phyloP scores from a whole-genome alignment of 2,797 vertebrate species.

The Masticophis lateralis region DNA sequence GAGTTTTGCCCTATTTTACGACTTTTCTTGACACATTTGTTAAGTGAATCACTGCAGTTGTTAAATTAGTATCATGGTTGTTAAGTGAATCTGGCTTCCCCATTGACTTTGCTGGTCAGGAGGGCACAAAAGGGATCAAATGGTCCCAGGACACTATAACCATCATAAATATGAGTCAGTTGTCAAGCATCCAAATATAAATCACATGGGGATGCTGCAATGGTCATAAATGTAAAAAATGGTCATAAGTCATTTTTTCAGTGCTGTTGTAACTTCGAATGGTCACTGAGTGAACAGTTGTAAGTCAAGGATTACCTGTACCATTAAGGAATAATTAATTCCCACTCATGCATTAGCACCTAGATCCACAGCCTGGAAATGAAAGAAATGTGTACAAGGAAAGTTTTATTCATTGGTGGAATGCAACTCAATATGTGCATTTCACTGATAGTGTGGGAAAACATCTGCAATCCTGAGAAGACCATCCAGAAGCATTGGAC shows the following conservation, averaged over 20 bases:
- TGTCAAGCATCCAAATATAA: neutral
- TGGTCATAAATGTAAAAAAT: neutral
- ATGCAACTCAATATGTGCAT: neutral
- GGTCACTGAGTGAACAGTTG: neutral
- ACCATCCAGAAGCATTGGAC: neutral
- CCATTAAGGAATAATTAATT: neutral
- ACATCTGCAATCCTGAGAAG: neutral
- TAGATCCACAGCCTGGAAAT: neutral
- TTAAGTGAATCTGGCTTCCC: neutral
- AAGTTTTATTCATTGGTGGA: neutral
- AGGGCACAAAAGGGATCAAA: neutral
- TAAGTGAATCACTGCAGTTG: neutral
- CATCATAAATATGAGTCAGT: neutral
- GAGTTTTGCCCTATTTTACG: neutral
- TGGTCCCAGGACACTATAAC: neutral
- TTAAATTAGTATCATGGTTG: neutral
- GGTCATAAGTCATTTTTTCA: neutral
- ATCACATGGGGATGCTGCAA: neutral
- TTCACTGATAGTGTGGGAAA: neutral
- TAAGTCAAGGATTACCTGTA: neutral
- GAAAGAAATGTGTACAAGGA: neutral
- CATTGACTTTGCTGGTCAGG: neutral
- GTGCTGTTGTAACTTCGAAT: neutral
- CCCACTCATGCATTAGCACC: neutral
- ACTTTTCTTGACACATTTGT: neutral